A percentile compares a stretch with the other conserved stretches of the same genome.
Conservation (phyloP, 1,140 invertebrate species). For the Cydia strobilella region DNA sequence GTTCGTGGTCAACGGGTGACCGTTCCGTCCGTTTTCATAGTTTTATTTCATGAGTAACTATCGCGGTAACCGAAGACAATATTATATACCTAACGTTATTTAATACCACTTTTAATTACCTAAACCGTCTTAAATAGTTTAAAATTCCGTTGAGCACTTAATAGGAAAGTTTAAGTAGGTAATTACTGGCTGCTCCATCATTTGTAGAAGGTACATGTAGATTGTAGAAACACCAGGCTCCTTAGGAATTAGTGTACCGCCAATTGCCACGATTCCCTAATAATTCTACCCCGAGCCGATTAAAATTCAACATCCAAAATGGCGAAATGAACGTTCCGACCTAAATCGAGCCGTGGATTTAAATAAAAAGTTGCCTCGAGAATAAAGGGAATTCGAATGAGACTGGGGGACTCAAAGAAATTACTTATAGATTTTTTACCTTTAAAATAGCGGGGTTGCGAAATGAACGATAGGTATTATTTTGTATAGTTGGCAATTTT, state of each 20-base stretch:
- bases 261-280: conserved; percentile 14
- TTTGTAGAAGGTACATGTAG: not conserved
- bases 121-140: too few species aligned
- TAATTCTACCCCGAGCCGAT: conserved; percentile 26
- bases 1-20: too few species aligned
- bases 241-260: conserved; percentile 17
- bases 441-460: conserved; percentile 23
- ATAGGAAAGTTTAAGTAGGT: too few species aligned
- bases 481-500: not conserved
- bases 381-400: conserved; percentile 31
- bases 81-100: too few species aligned
- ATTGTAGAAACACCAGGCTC: not conserved
- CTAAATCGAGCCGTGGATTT: conserved; percentile 30
- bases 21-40: too few species aligned
- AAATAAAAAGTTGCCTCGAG: conserved; percentile 31
- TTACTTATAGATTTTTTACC: conserved; percentile 27
- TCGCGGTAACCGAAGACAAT: too few species aligned
- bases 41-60: too few species aligned
- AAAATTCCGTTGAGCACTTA: too few species aligned
- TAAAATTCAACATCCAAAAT: conserved; percentile 31
- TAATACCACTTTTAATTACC: too few species aligned
- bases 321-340: conserved; percentile 29
- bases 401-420: conserved; percentile 29
- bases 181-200: too few species aligned
- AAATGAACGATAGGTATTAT: not conserved